These are phyloP conservation scores for Myotis planiceps DNA, from an alignment of 2,797 vertebrate genomes.

Conservation along the genomic window DNA sequence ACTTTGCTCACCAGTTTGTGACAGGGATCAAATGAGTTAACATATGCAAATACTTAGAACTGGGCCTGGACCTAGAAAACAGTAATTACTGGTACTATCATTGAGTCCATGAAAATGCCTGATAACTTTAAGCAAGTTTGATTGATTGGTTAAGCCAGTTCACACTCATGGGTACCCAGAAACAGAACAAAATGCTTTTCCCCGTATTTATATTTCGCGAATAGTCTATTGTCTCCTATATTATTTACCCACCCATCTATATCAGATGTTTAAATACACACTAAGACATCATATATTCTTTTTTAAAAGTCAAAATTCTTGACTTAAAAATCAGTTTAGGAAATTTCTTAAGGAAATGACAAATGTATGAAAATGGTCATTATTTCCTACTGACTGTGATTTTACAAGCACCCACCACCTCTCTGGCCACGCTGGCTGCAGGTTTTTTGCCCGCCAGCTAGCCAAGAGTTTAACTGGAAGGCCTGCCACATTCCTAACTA, in stretches of 20 bases:
- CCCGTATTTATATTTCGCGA: background rate
- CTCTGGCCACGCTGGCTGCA: background rate
- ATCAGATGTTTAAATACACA: background rate
- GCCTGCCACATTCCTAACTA: conserved; percentile 41
- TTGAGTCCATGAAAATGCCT: background rate
- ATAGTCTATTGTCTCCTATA: background rate
- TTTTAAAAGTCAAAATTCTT: conserved; percentile 5
- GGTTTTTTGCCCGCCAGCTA: background rate
- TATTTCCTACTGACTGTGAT: background rate
- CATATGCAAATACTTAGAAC: background rate
- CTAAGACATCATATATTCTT: background rate
- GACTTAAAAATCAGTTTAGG: conserved; percentile 3
- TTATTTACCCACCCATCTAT: background rate
- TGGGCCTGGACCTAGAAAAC: background rate
- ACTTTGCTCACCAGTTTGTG: background rate
- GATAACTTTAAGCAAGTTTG: background rate
- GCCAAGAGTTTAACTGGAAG: background rate
- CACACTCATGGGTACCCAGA: background rate
- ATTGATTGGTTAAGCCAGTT: background rate
- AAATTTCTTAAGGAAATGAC: conserved; percentile 39
- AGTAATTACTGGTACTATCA: background rate
- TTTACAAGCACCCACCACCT: background rate
- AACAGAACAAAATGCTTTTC: background rate
- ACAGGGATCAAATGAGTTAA: background rate
- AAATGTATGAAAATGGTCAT: background rate